These are phyloP conservation scores for Lytechinus pictus DNA, from an alignment of 35 echinoderm and acorn worm genomes.

Conservation along the genomic window DNA sequence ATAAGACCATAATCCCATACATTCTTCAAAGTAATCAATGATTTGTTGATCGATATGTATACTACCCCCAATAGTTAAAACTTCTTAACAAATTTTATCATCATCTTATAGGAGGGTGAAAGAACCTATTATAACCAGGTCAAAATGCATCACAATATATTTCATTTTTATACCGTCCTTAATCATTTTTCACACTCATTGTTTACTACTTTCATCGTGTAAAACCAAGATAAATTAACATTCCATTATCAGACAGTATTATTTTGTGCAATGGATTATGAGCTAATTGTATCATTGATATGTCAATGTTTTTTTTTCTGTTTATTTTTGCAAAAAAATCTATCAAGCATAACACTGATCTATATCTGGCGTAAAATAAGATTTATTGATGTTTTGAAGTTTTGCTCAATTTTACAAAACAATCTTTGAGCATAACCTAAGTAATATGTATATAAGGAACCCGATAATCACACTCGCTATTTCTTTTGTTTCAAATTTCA, in stretches of 20 bases:
- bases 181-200: not conserved
- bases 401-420: not conserved
- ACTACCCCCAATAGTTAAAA: not conserved
- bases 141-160: no score
- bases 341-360: not conserved
- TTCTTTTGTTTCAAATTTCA: no score
- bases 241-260: slow-evolving; percentile 4
- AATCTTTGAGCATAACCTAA: no score
- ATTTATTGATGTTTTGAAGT: not conserved
- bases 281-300: not conserved
- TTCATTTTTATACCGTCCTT: no score
- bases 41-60: no score
- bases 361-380: no score
- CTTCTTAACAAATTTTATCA: not conserved
- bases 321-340: not conserved
- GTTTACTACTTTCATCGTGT: not conserved
- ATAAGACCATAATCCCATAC: no score
- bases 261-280: not conserved
- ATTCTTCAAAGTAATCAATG: no score
- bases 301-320: not conserved
- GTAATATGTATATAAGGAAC: no score
- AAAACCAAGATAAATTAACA: not conserved
- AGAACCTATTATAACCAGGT: no score
- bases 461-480: no score
- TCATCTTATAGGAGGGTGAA: no score